Evolutionary conservation across 2,797 vertebrate genomes (phyloP).

Genomic region (Chaetophractus vellerosus): DNA sequence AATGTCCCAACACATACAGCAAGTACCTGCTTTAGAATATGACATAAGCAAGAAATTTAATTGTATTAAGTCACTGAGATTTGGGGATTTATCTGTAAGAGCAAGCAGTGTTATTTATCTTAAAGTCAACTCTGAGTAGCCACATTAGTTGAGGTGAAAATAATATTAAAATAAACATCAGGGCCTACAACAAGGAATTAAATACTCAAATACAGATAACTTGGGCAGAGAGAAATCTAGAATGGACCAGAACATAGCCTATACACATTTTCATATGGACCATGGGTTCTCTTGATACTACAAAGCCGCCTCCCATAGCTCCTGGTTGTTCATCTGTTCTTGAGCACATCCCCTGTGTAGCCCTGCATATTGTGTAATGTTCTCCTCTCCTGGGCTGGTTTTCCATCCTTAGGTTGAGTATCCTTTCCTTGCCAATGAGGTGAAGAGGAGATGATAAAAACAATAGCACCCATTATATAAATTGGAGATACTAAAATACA

Average conservation of each 20-base stretch:
- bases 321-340: no score
- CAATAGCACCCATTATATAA: not conserved
- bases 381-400: no score
- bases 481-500: not conserved
- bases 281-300: no score
- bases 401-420: no score
- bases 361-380: no score
- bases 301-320: no score
- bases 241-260: not conserved
- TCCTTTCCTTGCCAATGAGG: no score
- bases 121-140: conserved; percentile 11
- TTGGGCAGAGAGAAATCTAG: not conserved
- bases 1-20: not conserved
- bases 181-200: not conserved
- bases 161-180: not conserved
- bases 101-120: not conserved
- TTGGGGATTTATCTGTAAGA: not conserved
- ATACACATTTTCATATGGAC: no score
- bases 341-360: no score
- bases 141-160: not conserved
- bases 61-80: not conserved
- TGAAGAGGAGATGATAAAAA: no score
- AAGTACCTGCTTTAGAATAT: not conserved
- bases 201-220: not conserved
- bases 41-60: not conserved